Conservation (phyloP, 2,797 vertebrate species). For the Lophius americanus region DNA sequence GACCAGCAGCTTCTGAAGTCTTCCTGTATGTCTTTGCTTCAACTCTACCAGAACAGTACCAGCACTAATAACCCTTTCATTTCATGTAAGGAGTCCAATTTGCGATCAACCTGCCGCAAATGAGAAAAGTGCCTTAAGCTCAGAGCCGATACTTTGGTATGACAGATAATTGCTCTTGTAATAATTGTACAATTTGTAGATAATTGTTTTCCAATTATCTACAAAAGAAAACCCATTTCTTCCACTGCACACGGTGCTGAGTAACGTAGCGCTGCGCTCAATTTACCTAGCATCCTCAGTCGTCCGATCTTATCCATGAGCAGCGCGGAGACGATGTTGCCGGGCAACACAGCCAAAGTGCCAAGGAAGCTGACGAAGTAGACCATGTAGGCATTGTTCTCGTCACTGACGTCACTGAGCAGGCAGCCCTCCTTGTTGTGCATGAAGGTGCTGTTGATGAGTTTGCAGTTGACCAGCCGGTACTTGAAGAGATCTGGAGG, state of each 20-base stretch:
- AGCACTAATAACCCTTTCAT: no score
- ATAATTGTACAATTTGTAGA: no score
- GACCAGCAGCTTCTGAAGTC: no score
- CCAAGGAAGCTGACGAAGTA: conserved; percentile 98
- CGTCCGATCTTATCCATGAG: conserved; percentile 99
- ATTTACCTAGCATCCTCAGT: conserved; percentile 93
- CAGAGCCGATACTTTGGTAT: not conserved
- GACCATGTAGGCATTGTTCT: conserved; percentile 98
- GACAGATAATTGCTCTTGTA: not conserved
- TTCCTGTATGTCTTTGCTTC: not conserved
- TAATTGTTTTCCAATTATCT: not conserved
- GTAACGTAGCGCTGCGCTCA: not conserved
- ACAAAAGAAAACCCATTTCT: not conserved
- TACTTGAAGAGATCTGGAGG: conserved; percentile 93
- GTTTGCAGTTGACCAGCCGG: conserved; percentile 89
- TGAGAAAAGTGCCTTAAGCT: not conserved
- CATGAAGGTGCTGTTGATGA: conserved; percentile 95
- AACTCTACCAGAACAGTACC: no score
- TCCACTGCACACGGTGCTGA: not conserved
- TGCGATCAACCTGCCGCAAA: not conserved
- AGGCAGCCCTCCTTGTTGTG: conserved; percentile 98
- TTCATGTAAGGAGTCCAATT: no score
- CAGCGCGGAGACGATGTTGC: conserved; percentile 95
- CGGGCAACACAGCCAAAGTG: conserved; percentile 93
- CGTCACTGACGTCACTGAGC: conserved; percentile 91